These are phyloP conservation scores for Scyliorhinus canicula DNA, from an alignment of 2,797 vertebrate species.

Conservation along the genomic window DNA sequence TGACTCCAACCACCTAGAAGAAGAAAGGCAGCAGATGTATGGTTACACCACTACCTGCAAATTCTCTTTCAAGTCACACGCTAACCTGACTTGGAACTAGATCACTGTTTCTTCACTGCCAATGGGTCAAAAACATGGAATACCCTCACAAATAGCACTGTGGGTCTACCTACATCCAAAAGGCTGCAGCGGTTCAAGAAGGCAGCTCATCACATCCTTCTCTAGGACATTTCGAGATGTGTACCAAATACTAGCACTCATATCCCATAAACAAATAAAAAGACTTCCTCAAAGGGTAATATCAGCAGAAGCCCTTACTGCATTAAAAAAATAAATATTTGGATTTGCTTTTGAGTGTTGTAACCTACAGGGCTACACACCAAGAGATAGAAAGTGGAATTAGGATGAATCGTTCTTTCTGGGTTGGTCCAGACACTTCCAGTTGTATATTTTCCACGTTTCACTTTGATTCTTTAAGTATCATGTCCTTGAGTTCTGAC, in stretches of 20 bases:
- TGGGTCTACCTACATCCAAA: not conserved
- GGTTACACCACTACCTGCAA: too few relatives aligned
- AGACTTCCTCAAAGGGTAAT: not conserved
- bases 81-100: too few relatives aligned
- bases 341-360: too few relatives aligned
- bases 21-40: too few relatives aligned
- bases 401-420: not conserved
- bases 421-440: not conserved
- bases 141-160: not conserved
- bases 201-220: not conserved
- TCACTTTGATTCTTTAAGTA: too few relatives aligned
- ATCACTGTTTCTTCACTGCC: too few relatives aligned
- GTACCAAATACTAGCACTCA: not conserved
- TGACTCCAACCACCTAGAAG: too few relatives aligned
- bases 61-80: too few relatives aligned
- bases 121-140: not conserved
- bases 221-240: not conserved
- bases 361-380: not conserved
- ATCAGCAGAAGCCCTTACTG: not conserved
- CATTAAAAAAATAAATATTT: not conserved
- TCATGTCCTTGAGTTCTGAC: not conserved
- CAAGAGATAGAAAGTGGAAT: not conserved
- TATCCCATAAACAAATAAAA: not conserved
- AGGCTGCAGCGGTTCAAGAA: not conserved
- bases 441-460: too few relatives aligned